These are phyloP conservation scores for Mirza zaza DNA, from an alignment of 2,113 vertebrate genomes.

Conservation along the genomic window DNA sequence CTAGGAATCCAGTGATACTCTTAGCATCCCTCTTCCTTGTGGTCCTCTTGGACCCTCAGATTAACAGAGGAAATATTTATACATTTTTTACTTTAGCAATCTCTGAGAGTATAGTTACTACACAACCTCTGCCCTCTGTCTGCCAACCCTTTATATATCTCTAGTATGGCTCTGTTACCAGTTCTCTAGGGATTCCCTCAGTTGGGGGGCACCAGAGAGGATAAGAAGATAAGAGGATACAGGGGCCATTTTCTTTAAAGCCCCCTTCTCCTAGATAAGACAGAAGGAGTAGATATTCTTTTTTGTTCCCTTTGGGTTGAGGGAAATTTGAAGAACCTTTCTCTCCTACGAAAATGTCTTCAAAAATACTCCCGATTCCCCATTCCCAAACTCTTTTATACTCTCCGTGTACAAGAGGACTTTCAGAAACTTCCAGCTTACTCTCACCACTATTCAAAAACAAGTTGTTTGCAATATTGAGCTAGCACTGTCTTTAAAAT, in stretches of 20 bases:
- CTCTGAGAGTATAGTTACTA: neutral
- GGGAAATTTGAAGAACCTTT: neutral
- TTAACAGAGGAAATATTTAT: neutral
- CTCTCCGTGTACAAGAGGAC: neutral
- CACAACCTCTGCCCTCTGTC: neutral
- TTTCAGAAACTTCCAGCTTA: neutral
- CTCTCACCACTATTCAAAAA: neutral
- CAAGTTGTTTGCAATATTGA: neutral
- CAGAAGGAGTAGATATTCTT: neutral
- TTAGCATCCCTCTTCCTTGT: neutral
- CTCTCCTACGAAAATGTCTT: neutral
- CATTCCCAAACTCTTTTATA: neutral
- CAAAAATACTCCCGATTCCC: neutral
- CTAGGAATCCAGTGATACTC: neutral
- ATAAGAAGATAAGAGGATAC: neutral
- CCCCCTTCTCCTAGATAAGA: neutral
- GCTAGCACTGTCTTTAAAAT: neutral
- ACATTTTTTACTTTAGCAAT: neutral
- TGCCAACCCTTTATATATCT: neutral
- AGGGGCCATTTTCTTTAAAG: neutral
- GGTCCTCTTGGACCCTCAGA: neutral
- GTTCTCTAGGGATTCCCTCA: neutral
- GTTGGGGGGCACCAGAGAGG: neutral
- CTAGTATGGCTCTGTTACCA: neutral
- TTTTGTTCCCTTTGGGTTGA: neutral